These are phyloP conservation scores for Drosophila arizonae DNA, from an alignment of 1,140 invertebrate genomes.

Conservation along the genomic window DNA sequence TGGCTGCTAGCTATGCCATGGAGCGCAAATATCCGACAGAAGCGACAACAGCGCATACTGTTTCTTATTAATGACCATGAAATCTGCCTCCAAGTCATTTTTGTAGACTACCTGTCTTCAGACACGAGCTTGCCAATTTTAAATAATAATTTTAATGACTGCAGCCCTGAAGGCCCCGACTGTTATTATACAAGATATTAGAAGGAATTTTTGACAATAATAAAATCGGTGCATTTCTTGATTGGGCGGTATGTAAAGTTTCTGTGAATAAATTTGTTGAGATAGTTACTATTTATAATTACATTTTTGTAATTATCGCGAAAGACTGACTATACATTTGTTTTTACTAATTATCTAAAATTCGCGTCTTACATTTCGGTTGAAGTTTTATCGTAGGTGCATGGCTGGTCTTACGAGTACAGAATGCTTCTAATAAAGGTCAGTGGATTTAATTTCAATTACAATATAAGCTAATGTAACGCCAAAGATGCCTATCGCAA, in stretches of 20 bases:
- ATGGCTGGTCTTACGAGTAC: not conserved
- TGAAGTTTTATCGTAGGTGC: not conserved
- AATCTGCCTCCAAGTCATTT: slow-evolving; percentile 69
- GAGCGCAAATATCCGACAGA: not conserved
- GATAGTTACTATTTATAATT: too few relatives aligned
- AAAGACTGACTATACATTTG: too few relatives aligned
- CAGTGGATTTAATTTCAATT: slow-evolving; percentile 59
- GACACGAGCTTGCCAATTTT: slow-evolving; percentile 49
- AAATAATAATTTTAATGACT: slow-evolving; percentile 19
- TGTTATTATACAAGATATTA: slow-evolving; percentile 2
- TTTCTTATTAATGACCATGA: slow-evolving; percentile 74
- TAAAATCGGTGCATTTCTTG: not conserved
- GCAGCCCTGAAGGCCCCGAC: not conserved
- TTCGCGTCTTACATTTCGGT: too few relatives aligned
- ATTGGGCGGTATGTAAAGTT: not conserved
- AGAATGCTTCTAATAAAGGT: not conserved
- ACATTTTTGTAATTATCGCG: too few relatives aligned
- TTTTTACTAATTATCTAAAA: too few relatives aligned
- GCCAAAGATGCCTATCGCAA: slow-evolving; percentile 48
- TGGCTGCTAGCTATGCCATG: slow-evolving; percentile 20
- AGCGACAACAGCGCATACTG: slow-evolving; percentile 17
- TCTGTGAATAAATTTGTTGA: too few relatives aligned
- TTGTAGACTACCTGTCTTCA: slow-evolving; percentile 54
- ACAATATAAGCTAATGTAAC: slow-evolving; percentile 68
- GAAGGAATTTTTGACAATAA: not conserved